phyloP scores from a whole-genome alignment of 2,888 invertebrate genomes.

The Caenorhabditis japonica region DNA sequence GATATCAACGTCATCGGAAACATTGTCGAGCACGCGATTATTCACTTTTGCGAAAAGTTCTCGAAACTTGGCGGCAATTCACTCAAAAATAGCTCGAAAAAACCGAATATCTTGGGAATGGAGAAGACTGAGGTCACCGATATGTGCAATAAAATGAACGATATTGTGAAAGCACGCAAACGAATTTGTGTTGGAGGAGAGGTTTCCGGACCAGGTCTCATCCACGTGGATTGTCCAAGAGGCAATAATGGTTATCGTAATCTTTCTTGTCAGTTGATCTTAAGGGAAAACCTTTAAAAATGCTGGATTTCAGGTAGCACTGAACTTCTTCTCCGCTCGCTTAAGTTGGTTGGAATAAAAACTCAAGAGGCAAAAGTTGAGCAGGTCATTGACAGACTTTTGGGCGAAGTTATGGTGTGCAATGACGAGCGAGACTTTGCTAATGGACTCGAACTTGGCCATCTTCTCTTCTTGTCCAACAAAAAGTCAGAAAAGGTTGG shows the following conservation, averaged over 20 bases:
- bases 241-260: too few species aligned
- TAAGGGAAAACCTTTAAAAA: neutral
- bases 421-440: conserved; percentile 94
- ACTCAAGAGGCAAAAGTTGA: neutral
- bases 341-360: neutral
- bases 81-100: conserved; percentile 80
- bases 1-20: conserved; percentile 12
- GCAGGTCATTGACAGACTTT: neutral
- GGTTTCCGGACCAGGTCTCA: too few species aligned
- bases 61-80: conserved; percentile 81
- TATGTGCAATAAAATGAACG: neutral
- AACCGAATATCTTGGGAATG: too few species aligned
- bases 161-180: neutral
- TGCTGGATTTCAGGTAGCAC: neutral
- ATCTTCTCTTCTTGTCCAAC: conserved; percentile 84
- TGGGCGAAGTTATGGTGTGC: conserved; percentile 83
- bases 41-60: conserved; percentile 6
- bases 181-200: neutral
- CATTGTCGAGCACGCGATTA: conserved; percentile 12
- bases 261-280: neutral
- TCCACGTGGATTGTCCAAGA: too few species aligned
- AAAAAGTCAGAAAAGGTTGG: neutral
- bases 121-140: neutral
- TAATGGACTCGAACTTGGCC: conserved; percentile 89
- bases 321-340: conserved; percentile 2